phyloP scores from a whole-genome alignment of 1,140 invertebrate genomes.

The Micrasema minimum region DNA sequence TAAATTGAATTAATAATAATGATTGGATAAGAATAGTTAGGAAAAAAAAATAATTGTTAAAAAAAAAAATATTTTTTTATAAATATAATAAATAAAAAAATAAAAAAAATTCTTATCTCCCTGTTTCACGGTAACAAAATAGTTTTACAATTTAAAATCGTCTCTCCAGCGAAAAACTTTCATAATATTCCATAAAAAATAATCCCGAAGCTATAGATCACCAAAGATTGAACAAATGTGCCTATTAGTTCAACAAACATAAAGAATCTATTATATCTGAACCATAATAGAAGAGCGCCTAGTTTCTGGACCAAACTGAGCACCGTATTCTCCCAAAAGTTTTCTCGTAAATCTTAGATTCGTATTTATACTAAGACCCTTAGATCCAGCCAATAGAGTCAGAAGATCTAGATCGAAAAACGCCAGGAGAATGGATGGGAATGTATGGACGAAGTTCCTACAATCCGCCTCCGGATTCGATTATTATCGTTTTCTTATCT shows the following conservation, averaged over 20 bases:
- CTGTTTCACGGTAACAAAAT: no score
- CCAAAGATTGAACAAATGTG: no score
- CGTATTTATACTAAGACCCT: conserved; percentile 50
- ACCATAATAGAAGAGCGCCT: conserved; percentile 3
- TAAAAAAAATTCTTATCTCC: no score
- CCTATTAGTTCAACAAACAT: conserved; percentile 1
- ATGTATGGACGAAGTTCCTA: conserved; percentile 44
- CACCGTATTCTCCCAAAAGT: conserved; percentile 40
- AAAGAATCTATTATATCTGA: not conserved
- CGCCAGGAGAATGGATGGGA: conserved; percentile 26
- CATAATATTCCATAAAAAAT: no score
- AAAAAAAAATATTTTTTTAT: no score
- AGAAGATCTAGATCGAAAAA: conserved; percentile 30
- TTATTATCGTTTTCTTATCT: conserved; percentile 52
- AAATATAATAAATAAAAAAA: no score
- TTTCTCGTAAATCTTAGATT: conserved; percentile 49
- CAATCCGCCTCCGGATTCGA: conserved; percentile 45
- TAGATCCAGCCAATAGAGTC: conserved; percentile 41
- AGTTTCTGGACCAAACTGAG: conserved; percentile 37
- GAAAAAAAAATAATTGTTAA: no score
- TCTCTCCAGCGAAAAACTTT: no score
- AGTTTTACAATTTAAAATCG: no score
- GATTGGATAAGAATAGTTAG: no score
- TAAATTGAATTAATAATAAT: no score
- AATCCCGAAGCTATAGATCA: no score